Evolutionary conservation across 1,140 invertebrate species (phyloP), one percentile per base, ranked within the genome.

Genomic region (Globodera rostochiensis): DNA sequence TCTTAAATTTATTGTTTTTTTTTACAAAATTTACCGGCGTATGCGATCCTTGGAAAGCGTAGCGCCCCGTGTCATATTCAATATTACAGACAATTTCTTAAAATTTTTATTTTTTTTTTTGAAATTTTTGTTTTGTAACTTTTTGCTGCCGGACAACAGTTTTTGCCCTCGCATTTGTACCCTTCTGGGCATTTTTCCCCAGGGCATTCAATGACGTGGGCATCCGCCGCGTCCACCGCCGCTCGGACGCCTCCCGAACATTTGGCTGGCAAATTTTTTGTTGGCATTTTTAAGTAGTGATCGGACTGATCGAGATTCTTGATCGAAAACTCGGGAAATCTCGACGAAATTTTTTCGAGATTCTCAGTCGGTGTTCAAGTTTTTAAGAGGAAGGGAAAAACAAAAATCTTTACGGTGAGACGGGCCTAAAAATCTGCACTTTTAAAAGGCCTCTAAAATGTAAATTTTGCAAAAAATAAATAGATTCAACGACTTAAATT

Each of bases 41-140:
- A 67, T 87, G 87, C 8, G 84, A 86, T 15, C 84, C 83, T 60
- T 81, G 71, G 21, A 74, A 74, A 11, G 86, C 83, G 71, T 87
- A 88, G 49, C 86, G 80, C 15, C 88, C 88, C 11, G 88, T 88
- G 74, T 89, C 88, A 73, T 89, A 89, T 13, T 87, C 79, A 8
- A 89, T 69, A 60, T 82, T 81, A 70, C 87, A 88, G 6, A 80
- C 82, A 75, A 79, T 36, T 84, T 88, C 88, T 89, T 64, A 50
- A 86, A 78, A 77, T 19, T 6, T 74, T 49, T 53, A 46, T 5
- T 21, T 80, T n/a, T n/a, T n/a, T n/a, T 76, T 45, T 57, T 36
- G 47, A 5, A 69, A 77, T 0, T 67, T 15, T 64, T 66, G n/a
- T 49, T 73, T 49, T 70, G n/a, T 21, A 75, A 88, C 87, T 87